Evolutionary conservation across 1,140 invertebrate species (phyloP).

Genomic region (Drosophila nigromelanica): DNA sequence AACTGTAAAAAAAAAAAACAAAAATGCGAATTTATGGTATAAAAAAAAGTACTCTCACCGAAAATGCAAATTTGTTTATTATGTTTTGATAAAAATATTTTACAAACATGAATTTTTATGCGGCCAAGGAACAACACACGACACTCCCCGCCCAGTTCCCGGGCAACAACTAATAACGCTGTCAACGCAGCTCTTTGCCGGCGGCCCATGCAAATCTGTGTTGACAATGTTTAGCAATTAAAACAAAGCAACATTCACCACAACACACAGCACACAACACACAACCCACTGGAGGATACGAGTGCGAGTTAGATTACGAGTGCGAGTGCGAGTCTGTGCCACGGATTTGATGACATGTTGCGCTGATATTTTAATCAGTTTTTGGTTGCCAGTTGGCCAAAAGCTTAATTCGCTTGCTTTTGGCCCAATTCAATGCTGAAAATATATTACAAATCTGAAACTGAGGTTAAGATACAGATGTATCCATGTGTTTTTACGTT

Average conservation of each 20-base stretch:
- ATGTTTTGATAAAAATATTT: constrained; percentile 76
- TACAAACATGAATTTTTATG: constrained; percentile 68
- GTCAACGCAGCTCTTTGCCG: constrained; percentile 55
- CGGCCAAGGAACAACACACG: constrained; percentile 42
- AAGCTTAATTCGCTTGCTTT: constrained; percentile 4
- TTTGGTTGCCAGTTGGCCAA: constrained; percentile 22
- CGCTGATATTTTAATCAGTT: constrained; percentile 56
- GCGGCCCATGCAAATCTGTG: constrained; percentile 68
- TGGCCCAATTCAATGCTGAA: not conserved
- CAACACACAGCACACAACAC: constrained; percentile 15
- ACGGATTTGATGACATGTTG: constrained; percentile 44
- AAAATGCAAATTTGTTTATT: constrained; percentile 78
- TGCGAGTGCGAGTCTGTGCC: not conserved
- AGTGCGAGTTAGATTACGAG: constrained; percentile 2
- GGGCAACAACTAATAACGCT: constrained; percentile 67
- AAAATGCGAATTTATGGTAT: constrained; percentile 24
- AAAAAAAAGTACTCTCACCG: constrained; percentile 15
- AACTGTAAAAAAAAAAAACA: constrained; percentile 33
- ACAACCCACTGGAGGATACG: constrained; percentile 15
- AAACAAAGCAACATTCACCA: constrained; percentile 54
- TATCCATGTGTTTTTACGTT: not conserved
- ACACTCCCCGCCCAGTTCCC: constrained; percentile 26
- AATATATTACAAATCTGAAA: not conserved
- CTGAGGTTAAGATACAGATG: too few species aligned
- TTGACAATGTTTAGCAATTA: constrained; percentile 77